Base-by-base conservation (phyloP, 2,113 vertebrate genomes). In the Spheniscus mendiculus region DNA sequence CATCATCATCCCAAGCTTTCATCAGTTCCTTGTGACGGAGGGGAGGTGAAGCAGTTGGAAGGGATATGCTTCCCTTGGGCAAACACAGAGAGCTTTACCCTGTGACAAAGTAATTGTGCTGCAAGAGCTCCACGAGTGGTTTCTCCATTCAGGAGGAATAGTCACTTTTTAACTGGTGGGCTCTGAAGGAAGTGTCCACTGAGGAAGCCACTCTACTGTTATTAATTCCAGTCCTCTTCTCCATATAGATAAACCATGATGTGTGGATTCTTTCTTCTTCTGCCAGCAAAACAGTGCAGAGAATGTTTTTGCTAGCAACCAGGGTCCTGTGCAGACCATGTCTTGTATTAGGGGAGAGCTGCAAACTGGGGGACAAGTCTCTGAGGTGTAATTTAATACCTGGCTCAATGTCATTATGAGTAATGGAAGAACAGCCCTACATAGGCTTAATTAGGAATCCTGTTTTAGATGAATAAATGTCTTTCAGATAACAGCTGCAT, bases 21-120 rank as follows among this genome's bases (percentile, higher is more conserved):
- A 95, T 95, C 91, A 91, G 69, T 67, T 93, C 32, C 42, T 82
- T 91, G 45, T 71, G 87, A 61, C 71, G 61, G 77, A 94, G 34
- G 36, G 44, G 77, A 81, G 61, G 38, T 71, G 56, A 89, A 82
- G 32, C 25, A 70, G 11, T 80, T 85, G 87, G 36, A 96, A 78
- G 34, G n/a, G 55, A 74, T 47, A 23, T 55, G 19, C 40, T 89
- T 96, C 67, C 50, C 47, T 67, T 26, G 56, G 56, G 88, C 71
- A 83, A 83, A 66, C n/a, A 27, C 2, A 3, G 42, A 61, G 53
- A 36, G 18, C 23, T 81, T 90, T 87, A 58, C 32, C 22, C 23
- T 74, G 12, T 73, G 80, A 80, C 50, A 62, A 69, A 58, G 23
- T 34, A 83, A 71, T 25, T 55, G n/a, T 50, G 19, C 82, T 93